Evolutionary conservation across 2,888 invertebrate species (phyloP).

Genomic region (Eupithecia exiguata): DNA sequence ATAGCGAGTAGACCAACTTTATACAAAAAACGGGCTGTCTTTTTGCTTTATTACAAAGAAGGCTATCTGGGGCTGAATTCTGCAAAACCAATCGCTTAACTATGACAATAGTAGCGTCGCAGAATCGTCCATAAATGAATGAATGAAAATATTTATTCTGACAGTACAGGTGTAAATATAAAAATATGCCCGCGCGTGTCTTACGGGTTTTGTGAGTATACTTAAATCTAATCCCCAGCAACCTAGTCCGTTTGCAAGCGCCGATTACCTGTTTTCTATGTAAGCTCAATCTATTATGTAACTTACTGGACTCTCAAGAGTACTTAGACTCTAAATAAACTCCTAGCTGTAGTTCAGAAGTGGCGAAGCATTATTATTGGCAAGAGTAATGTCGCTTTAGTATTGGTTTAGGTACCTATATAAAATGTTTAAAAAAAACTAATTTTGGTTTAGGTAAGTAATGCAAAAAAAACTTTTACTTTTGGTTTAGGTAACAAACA

Average conservation of each 20-base stretch:
- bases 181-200: no score
- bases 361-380: neutral
- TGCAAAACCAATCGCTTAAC: no score
- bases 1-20: conserved; percentile 12
- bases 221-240: neutral
- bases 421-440: neutral
- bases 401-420: neutral
- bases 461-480: no score
- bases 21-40: conserved; percentile 15
- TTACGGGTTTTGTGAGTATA: no score
- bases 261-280: conserved; percentile 11
- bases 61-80: no score
- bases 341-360: conserved; percentile 16
- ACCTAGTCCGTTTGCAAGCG: neutral
- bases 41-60: no score
- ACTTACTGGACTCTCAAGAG: conserved; percentile 30
- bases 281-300: conserved; percentile 20
- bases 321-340: conserved; percentile 28
- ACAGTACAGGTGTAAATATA: no score
- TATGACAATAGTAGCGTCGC: no score
- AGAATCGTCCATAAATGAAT: no score
- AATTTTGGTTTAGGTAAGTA: no score
- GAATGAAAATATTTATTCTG: no score
- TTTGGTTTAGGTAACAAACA: no score
- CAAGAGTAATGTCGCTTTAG: neutral